Base-by-base conservation (phyloP, 1,140 invertebrate species). In the Hestina assimilis region DNA sequence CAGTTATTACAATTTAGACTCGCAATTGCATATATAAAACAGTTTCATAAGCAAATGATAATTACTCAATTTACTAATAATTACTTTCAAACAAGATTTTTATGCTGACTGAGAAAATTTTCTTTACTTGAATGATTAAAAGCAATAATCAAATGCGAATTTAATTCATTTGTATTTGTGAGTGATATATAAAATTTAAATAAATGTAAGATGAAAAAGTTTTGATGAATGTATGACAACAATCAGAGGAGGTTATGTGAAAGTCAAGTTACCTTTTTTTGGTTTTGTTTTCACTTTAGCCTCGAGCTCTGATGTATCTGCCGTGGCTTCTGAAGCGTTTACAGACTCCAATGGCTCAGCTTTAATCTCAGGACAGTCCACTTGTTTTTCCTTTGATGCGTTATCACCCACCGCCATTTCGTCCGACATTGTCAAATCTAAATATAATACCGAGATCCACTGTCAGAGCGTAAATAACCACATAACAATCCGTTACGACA, bases 351-450 rank as follows among this genome's bases (percentile, higher is more conserved):
- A 40, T 15, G 31, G 11, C 15, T 59, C 52, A 11, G 43, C 28
- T 29, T 55, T 41, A 19, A 26, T 11, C 45, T 56, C 53, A n/a
- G 26, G 31, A 43, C 29, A 54, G 40, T 33, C 51, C 51, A 61
- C 55, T 60, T 63, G 52, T 54, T 85, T 79, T 46, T 83, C 78
- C 26, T 58, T 66, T 45, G 66, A 64, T 47, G 71, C 71, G 68
- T 83, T 84, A 81, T 85, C 84, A 75, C 72, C 74, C 66, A 87
- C 76, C 79, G 84, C 82, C 84, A 87, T 87, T 85, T 87, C 78
- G 42, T 85, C 82, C 56, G 84, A 87, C 84, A 87, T 87, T 87
- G 79, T 87, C 78, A 82, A 85, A 68, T 77, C 67, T 76, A 75
- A 79, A 79, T 75, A 68, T 81, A 79, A 69, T 71, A 69, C 60